Percentiles rank a stretch among this genome's conserved stretches.
These are phyloP conservation scores for Hermaeophaga mercurialis DNA, from an alignment of 2,888 invertebrate genomes.

Conservation along the genomic window DNA sequence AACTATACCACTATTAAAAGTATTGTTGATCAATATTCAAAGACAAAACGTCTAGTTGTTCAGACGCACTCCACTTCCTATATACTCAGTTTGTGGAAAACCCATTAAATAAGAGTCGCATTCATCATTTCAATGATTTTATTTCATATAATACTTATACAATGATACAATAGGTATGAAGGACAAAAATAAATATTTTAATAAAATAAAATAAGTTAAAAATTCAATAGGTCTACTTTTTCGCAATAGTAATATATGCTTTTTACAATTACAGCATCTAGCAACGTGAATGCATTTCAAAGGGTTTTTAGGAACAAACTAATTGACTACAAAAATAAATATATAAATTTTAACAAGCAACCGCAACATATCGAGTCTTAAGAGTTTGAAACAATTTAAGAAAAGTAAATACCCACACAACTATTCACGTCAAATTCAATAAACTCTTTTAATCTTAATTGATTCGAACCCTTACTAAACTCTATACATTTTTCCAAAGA, in stretches of 20 bases:
- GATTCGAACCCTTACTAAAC: no score
- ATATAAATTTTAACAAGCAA: slow-evolving; percentile 48
- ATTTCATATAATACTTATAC: slow-evolving; percentile 54
- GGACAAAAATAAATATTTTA: slow-evolving; percentile 39
- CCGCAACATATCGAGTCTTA: slow-evolving; percentile 40
- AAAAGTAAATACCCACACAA: no score
- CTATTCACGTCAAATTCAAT: no score
- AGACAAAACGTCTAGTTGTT: no score
- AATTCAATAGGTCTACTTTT: slow-evolving; percentile 46
- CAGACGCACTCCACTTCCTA: no score
- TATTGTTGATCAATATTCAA: no score
- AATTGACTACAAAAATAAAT: slow-evolving; percentile 51
- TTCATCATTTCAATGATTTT: slow-evolving; percentile 33
- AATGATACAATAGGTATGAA: slow-evolving; percentile 52
- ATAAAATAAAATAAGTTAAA: slow-evolving; percentile 37
- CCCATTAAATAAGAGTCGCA: no score
- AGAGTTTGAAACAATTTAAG: not conserved
- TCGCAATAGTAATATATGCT: slow-evolving; percentile 44
- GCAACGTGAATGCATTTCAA: slow-evolving; percentile 51
- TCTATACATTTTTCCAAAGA: no score
- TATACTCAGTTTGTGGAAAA: no score
- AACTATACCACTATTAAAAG: no score
- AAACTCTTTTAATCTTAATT: no score
- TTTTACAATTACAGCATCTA: slow-evolving; percentile 55
- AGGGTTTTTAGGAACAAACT: slow-evolving; percentile 33